A percentile compares a stretch with the other conserved stretches of the same genome.
Conservation (phyloP, 2,113 vertebrate genomes). For the Sorex fumeus region DNA sequence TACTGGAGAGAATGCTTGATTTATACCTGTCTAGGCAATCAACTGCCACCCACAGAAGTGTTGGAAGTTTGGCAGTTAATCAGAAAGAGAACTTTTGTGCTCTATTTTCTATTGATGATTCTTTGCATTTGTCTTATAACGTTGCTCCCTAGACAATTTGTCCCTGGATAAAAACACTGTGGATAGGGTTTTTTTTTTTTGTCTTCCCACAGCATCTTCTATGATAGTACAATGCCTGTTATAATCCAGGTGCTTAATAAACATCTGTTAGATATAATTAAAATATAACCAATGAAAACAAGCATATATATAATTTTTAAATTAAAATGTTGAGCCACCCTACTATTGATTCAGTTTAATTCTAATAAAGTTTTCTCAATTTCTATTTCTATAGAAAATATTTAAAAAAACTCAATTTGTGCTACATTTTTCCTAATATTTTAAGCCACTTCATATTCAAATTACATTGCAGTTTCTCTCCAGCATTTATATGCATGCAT, state of each 20-base stretch:
- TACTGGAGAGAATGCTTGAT: slow-evolving; percentile 68
- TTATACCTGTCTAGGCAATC: slow-evolving; percentile 82
- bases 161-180: not conserved
- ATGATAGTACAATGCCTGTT: not conserved
- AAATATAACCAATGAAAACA: not conserved
- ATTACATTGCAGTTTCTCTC: not conserved
- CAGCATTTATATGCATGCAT: not conserved
- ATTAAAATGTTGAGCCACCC: not conserved
- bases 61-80: slow-evolving; percentile 76
- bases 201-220: not conserved
- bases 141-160: not conserved
- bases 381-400: slow-evolving; percentile 39
- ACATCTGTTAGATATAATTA: slow-evolving; percentile 34
- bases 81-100: slow-evolving; percentile 69
- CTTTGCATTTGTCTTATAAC: not conserved
- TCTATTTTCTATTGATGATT: slow-evolving; percentile 44
- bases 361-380: not conserved
- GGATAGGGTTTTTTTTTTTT: not conserved
- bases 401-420: not conserved
- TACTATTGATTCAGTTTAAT: slow-evolving; percentile 17
- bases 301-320: no score
- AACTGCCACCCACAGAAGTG: slow-evolving; percentile 79
- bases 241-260: not conserved
- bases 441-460: not conserved
- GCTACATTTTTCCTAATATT: slow-evolving; percentile 34